Base-by-base conservation (phyloP, 2,113 vertebrate species). In the Erinaceus europaeus region DNA sequence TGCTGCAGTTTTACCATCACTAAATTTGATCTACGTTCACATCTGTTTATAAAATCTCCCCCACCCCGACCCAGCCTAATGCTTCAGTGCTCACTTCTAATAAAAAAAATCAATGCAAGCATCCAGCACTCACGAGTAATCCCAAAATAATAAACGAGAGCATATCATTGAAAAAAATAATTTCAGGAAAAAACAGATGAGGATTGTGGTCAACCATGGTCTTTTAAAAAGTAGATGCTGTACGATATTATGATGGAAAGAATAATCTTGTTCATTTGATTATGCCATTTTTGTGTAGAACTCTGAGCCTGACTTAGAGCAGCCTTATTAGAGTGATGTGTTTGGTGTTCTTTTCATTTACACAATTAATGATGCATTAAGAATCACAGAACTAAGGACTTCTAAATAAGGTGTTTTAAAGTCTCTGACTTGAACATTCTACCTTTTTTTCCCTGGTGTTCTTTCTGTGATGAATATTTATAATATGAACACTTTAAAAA, bases 91-190 rank as follows among this genome's bases (percentile, higher is more conserved):
- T 74, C 32, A 86, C 81, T 91, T 91, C 87, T 94, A 95, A 95
- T 93, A 94, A 90, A 93, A 55, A 95, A 94, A 95, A 95, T 95
- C 91, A 95, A 92, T 92, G 84, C 73, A 82, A 0, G 7, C 62
- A 77, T 76, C 90, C 78, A 94, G 85, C 85, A 86, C 92, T 95
- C 64, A 46, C 71, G 90, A 95, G 75, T 94, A 91, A 88, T 87
- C 67, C 67, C 90, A 65, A 81, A 88, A 90, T 93, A 90, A 94
- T 93, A 90, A 91, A 42, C 78, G 40, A 84, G 69, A 59, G 79
- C 78, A 71, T 88, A 53, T 90, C 90, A 86, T 86, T 89, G 91
- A 91, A 89, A 93, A 92, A 88, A 86, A 86, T 94, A 89, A 86
- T 94, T 89, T 90, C 57, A 92, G 91, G 89, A 87, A 93, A 87